Base-by-base conservation (phyloP, 2,888 invertebrate genomes). In the Arrhopalites spinosus region DNA sequence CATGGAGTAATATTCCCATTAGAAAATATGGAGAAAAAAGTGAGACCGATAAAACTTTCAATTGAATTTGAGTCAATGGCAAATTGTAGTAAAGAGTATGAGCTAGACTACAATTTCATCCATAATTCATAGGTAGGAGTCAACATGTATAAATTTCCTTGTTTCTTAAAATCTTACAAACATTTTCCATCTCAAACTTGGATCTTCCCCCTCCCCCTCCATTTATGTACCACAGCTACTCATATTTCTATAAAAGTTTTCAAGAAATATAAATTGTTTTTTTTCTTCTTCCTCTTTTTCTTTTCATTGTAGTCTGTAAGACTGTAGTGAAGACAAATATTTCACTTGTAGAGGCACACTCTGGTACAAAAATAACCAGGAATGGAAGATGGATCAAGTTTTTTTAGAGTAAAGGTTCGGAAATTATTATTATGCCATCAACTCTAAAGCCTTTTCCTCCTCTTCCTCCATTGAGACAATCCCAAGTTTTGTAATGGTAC, bases 81-180 rank as follows among this genome's bases (percentile, higher is more conserved):
- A 36, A 36, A 36, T 36, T 36, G 36, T 11, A 36, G 20, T 59
- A 23, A 59, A 59, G 59, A 59, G 23, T n/a, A n/a, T n/a, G 25
- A 59, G 11, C 59, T 20, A 59, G 25, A 59, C 59, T 59, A n/a
- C 63, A 36, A 36, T 63, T 63, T 63, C 63, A 63, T 63, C 63
- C 63, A 63, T 63, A 63, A 63, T 63, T 63, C 63, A 63, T 63
- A 63, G 63, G 15, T 30, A n/a, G 63, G 30, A 25, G 29, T 11
- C 23, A 63, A 63, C 63, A 63, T 30, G 63, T 27, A 63, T 63
- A 63, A 63, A 63, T 8, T 63, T 63, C 30, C 17, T 63, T 63
- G 63, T 63, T n/a, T n/a, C n/a, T n/a, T n/a, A 63, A 63, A 63
- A 63, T 29, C 63, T 25, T 61, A 30, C 11, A 61, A 61, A 27